Base-by-base conservation (phyloP, 1,140 invertebrate genomes). In the Diorhabda elongata region DNA sequence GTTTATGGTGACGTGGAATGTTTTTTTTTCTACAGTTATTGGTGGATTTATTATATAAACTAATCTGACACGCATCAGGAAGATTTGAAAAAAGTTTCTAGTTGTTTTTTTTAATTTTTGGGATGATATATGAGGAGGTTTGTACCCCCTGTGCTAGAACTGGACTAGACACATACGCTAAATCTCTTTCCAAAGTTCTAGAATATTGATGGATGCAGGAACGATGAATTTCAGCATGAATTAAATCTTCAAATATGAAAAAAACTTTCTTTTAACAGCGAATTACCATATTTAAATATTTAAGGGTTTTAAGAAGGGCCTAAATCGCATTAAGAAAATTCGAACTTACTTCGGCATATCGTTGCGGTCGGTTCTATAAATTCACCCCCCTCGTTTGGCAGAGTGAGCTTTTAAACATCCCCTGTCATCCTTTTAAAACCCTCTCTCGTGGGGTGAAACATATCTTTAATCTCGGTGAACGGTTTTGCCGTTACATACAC, bases 261-360 rank as follows among this genome's bases (percentile, higher is more conserved):
- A 26, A 26, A 26, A 26, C 26, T 26, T 26, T 26, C 26, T 26
- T 62, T n/a, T 62, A 62, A 59, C n/a, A 59, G 58, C 52, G 64
- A 57, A 57, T 65, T 57, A 65, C 47, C 64, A 58, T 65, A 41
- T 58, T 58, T 65, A 65, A 65, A 65, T 65, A 65, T 65, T 65
- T 41, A 61, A 61, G 42, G 9, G 26, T 61, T 3, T 52, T 52
- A 52, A 52, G 45, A 44, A 67, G 65, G 65, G 44, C 65, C 58
- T 41, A 71, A 71, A 71, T 71, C 69, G 66, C 69, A 71, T 71
- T 71, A 71, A 59, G 47, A 44, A 67, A 63, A 71, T 71, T 71
- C 58, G 58, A 56, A 67, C 26, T 60, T 9, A 59, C 11, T 26
- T 26, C 26, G 58, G 57, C 57, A 63, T 42, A 63, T 41, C 63